A percentile compares a stretch with the other conserved stretches of the same genome.
phyloP scores from a whole-genome alignment of 2,113 vertebrate genomes.

The Seriola rivoliana region DNA sequence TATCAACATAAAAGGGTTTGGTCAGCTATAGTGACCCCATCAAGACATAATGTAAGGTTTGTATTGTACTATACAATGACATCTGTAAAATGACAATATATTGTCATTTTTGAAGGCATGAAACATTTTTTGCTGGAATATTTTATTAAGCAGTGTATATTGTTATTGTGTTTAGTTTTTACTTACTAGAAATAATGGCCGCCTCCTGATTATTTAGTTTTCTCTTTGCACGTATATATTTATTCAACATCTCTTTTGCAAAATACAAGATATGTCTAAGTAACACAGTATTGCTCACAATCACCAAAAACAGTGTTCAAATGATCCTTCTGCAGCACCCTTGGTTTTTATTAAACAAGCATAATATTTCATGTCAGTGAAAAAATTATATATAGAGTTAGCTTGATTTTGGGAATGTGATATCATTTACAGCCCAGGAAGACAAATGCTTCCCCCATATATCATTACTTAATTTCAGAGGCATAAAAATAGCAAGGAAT shows the following conservation, averaged over 20 bases:
- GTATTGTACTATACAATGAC: neutral
- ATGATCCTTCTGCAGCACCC: neutral
- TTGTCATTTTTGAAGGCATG: neutral
- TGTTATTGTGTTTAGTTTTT: neutral
- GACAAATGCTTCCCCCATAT: neutral
- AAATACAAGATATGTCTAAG: neutral
- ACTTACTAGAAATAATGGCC: too few relatives aligned
- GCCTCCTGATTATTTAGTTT: neutral
- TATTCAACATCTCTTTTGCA: conserved; percentile 24
- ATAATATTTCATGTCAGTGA: neutral
- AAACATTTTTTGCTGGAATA: neutral
- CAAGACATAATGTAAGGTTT: neutral
- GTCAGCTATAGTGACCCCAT: neutral
- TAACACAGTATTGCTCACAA: neutral
- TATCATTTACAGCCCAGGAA: neutral
- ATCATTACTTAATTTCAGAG: neutral
- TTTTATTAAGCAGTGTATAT: neutral
- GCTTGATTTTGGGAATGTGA: neutral
- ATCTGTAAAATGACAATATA: too few relatives aligned
- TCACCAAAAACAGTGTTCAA: neutral
- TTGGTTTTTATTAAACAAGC: neutral
- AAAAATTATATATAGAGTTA: too few relatives aligned
- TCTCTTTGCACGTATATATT: neutral
- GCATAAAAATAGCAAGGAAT: neutral
- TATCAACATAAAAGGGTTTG: neutral